Percentiles rank a stretch among this genome's conserved stretches.
Conservation (phyloP, 2,797 vertebrate species). For the Erethizon dorsatum region DNA sequence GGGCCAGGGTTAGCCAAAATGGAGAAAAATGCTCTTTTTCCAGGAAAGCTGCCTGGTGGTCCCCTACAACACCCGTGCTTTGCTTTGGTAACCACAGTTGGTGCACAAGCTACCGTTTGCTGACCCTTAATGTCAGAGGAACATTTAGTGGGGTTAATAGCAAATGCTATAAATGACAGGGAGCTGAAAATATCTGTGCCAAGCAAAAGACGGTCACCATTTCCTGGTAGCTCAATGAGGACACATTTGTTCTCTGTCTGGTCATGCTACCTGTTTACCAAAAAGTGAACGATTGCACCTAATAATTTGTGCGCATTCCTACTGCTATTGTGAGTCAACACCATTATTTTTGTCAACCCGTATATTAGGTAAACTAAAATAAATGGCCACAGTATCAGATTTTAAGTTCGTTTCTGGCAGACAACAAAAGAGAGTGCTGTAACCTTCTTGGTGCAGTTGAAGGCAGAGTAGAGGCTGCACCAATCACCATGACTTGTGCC, state of each 20-base stretch:
- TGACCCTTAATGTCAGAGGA: neutral
- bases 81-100: neutral
- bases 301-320: conserved; percentile 66
- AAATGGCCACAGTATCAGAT: conserved; percentile 74
- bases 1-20: neutral
- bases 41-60: too few relatives aligned
- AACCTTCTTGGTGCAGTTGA: conserved; percentile 59
- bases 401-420: conserved; percentile 80
- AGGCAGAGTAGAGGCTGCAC: conserved; percentile 57
- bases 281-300: conserved; percentile 50
- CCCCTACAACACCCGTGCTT: neutral
- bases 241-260: neutral
- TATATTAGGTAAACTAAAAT: conserved; percentile 73
- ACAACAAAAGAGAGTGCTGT: conserved; percentile 76
- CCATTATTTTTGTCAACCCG: conserved; percentile 29
- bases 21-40: neutral
- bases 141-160: neutral
- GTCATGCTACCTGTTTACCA: conserved; percentile 25
- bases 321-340: neutral
- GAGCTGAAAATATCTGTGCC: neutral
- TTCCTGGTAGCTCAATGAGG: neutral
- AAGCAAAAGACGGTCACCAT: neutral
- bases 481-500: neutral
- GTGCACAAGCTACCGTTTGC: neutral
- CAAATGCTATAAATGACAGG: neutral